Percentiles rank a stretch among this genome's conserved stretches.
Conservation (phyloP, 2,797 vertebrate genomes). For the Mus caroli region DNA sequence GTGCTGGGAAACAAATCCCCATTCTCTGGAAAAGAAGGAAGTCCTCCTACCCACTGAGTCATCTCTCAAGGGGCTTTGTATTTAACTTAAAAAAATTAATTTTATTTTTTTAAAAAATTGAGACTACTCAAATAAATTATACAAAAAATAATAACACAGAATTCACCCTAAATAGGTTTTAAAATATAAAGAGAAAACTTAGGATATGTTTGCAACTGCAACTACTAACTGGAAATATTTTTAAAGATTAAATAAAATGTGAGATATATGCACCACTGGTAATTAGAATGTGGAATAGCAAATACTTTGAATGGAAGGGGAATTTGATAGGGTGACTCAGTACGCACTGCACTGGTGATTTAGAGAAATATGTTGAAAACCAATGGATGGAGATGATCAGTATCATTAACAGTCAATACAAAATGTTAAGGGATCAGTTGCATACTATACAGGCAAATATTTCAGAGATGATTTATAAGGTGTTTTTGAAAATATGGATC, state of each 20-base stretch:
- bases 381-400: background rate
- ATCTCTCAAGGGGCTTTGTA: background rate
- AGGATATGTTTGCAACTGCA: background rate
- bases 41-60: background rate
- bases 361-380: background rate
- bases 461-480: background rate
- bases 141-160: background rate
- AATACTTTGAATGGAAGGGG: background rate
- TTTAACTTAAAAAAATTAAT: constrained; percentile 56
- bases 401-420: background rate
- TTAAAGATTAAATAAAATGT: constrained; percentile 1
- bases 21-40: background rate
- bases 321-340: background rate
- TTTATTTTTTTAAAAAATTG: background rate
- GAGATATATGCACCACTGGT: background rate
- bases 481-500: background rate
- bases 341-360: background rate
- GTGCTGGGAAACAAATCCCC: background rate
- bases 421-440: background rate
- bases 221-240: constrained; percentile 24
- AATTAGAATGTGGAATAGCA: constrained; percentile 19
- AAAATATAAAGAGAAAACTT: constrained; percentile 18
- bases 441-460: background rate
- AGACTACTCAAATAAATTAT: background rate
- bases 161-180: background rate